Base-by-base conservation (phyloP, 2,113 vertebrate species). In the Tyto alba region DNA sequence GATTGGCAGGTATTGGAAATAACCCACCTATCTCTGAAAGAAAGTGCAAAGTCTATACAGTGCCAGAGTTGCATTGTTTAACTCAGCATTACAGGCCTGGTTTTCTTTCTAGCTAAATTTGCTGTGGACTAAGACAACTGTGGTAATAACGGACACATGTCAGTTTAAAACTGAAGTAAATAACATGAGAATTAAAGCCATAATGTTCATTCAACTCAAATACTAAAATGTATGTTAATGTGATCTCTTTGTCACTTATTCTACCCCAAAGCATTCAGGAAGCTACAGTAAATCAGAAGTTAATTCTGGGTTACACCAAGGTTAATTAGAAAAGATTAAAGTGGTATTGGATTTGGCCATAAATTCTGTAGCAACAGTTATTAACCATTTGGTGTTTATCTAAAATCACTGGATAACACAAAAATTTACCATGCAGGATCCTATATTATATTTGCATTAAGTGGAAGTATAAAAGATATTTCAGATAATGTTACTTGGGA, bases 1-100 rank as follows among this genome's bases (percentile, higher is more conserved):
- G 93, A 96, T 97, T 50, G 8, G 60, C 94, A 97, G 89, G 92
- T 97, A 97, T 86, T 95, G 88, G 92, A 95, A 97, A 92, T 80
- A 94, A 90, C n/a, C 26, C 73, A 89, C 73, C 94, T 88, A 87
- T 89, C 76, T 93, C 72, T 89, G 83, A 90, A 84, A 95, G 72
- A 87, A 95, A 95, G 69, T 85, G 53, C n/a, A 21, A 80, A 96
- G 60, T 36, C 63, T 85, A 21, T 83, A 16, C 40, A 60, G 40
- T 78, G 36, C n/a, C n/a, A 73, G 27, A 13, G 16, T 40, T 72
- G 41, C 13, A 25, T 79, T 92, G 43, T 72, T 90, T 62, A 85
- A 79, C 36, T 85, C 1, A 0, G 36, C 32, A 12, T 38, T 57
- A 19, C 48, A 64, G 76, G 48, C 40, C 77, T 66, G 20, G 20